Conservation (phyloP, 2,113 vertebrate genomes). For the Isichthys henryi region DNA sequence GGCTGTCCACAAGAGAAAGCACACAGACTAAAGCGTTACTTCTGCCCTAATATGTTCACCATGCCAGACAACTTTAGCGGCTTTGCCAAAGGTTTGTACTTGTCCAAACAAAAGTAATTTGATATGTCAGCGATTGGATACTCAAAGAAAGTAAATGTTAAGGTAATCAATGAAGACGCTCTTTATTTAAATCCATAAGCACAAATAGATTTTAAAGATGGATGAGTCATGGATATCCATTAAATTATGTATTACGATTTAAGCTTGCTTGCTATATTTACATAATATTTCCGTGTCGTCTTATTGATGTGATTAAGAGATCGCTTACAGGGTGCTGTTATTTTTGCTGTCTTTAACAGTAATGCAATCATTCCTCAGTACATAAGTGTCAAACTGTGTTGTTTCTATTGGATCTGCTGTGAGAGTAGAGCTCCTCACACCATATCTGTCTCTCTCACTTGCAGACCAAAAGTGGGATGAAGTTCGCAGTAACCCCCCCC, state of each 20-base stretch:
- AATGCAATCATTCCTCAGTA: neutral
- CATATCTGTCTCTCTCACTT: neutral
- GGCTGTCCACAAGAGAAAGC: neutral
- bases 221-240: neutral
- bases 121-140: neutral
- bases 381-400: neutral
- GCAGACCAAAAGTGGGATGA: neutral
- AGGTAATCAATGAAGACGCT: neutral
- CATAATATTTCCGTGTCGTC: neutral
- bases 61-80: neutral
- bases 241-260: slow-evolving; percentile 5
- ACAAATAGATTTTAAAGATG: slow-evolving; percentile 1
- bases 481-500: neutral
- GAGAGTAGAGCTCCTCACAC: neutral
- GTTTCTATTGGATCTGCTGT: neutral
- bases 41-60: neutral
- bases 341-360: neutral
- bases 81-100: neutral
- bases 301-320: slow-evolving; percentile 6
- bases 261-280: neutral
- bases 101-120: neutral
- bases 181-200: neutral
- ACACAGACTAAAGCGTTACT: neutral
- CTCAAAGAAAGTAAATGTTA: neutral
- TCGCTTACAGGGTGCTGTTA: neutral